Evolutionary conservation across 2,113 vertebrate species (phyloP).

Genomic region (Vidua macroura): DNA sequence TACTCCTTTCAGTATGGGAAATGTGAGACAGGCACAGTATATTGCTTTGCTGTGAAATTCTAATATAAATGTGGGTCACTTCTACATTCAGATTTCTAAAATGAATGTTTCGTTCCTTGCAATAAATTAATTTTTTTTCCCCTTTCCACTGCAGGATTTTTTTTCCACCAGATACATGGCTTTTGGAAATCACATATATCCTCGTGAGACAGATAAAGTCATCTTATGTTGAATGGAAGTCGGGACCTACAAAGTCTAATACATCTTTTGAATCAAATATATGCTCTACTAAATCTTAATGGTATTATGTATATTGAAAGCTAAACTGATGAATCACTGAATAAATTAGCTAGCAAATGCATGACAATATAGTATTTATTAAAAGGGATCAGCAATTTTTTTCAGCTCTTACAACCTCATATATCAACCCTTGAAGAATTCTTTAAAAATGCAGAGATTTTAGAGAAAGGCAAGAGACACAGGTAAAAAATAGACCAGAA

Average conservation of each 20-base stretch:
- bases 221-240: constrained; percentile 30
- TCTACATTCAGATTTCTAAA: constrained; percentile 26
- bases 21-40: not conserved
- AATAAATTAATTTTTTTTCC: not conserved
- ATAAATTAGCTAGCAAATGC: constrained; percentile 43
- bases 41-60: constrained; percentile 4
- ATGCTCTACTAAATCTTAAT: constrained; percentile 48
- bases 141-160: not conserved
- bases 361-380: constrained; percentile 44
- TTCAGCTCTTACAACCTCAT: constrained; percentile 27
- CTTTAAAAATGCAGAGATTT: not conserved
- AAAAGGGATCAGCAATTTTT: not conserved
- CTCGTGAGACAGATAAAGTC: constrained; percentile 29
- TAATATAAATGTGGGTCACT: constrained; percentile 12
- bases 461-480: not conserved
- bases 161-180: not conserved
- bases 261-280: constrained; percentile 40
- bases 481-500: not conserved
- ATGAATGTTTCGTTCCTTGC: not conserved
- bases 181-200: constrained; percentile 39
- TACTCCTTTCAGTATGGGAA: not conserved
- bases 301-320: constrained; percentile 36
- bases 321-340: constrained; percentile 35
- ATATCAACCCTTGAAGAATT: not conserved
- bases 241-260: constrained; percentile 21